phyloP scores from a whole-genome alignment of 2,113 vertebrate genomes.

The Gnathonemus longibarbis region DNA sequence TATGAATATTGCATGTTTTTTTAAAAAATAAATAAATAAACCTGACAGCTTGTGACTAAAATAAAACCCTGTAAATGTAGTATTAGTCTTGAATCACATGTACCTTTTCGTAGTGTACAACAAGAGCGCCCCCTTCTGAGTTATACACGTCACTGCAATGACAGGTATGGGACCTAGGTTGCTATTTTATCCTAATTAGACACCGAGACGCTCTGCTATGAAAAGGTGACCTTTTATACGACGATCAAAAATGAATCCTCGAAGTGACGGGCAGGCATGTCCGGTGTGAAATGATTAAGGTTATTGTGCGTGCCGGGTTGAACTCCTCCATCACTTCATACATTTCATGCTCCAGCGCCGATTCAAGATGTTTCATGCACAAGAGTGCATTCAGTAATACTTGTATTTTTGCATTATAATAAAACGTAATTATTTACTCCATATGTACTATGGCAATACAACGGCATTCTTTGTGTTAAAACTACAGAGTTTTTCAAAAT shows the following conservation, averaged over 20 bases:
- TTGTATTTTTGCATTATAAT: not conserved
- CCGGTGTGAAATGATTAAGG: not conserved
- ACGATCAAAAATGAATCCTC: not conserved
- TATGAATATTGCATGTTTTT: slow-evolving; percentile 11
- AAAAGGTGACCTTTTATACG: not conserved
- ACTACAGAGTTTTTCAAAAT: not conserved
- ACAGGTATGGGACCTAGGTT: not conserved
- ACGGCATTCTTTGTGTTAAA: not conserved
- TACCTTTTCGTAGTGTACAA: not conserved
- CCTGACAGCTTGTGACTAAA: not conserved
- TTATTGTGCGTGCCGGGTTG: not conserved
- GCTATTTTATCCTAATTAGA: not conserved
- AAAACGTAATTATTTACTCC: not conserved
- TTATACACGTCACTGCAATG: not conserved
- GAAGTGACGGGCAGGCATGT: not conserved
- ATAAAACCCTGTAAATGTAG: not conserved
- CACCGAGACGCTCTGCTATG: not conserved
- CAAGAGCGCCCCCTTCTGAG: not conserved
- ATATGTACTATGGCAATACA: not conserved
- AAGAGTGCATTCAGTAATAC: not conserved
- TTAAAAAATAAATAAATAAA: not conserved
- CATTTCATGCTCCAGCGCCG: not conserved
- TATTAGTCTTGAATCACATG: not conserved
- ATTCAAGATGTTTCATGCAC: not conserved
- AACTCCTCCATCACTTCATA: not conserved